Conservation (phyloP, 2,797 vertebrate genomes). For the Leptoclinus maculatus region DNA sequence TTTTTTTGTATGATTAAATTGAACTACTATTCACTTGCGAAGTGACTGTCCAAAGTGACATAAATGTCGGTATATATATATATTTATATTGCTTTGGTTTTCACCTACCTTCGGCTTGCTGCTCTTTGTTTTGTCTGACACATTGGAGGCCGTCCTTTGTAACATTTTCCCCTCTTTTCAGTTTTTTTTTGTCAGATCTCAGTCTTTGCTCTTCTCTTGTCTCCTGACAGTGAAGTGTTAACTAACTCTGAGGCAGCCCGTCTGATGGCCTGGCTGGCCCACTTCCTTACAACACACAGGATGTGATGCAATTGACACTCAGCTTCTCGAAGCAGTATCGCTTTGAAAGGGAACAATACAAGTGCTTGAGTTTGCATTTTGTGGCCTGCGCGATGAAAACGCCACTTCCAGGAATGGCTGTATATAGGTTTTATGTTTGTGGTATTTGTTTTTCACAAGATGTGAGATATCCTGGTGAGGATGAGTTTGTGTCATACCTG, state of each 20-base stretch:
- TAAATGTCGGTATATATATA: background rate
- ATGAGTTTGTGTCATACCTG: background rate
- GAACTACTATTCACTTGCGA: background rate
- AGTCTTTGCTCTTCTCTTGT: slow-evolving; percentile 16
- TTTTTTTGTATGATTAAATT: background rate
- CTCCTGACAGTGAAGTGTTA: slow-evolving; percentile 52
- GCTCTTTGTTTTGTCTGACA: slow-evolving; percentile 92
- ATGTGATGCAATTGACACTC: slow-evolving; percentile 80
- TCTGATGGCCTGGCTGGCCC: slow-evolving; percentile 50
- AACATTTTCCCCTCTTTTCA: slow-evolving; percentile 86
- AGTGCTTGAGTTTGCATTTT: slow-evolving; percentile 78
- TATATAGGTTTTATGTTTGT: slow-evolving; percentile 24
- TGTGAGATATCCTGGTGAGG: background rate
- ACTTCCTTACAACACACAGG: slow-evolving; percentile 85
- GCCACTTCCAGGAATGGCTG: slow-evolving; percentile 73
- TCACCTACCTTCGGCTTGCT: slow-evolving; percentile 92
- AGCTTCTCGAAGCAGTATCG: slow-evolving; percentile 63
- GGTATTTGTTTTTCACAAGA: slow-evolving; percentile 9
- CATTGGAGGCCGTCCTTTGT: slow-evolving; percentile 93
- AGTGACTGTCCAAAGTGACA: background rate
- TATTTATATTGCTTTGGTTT: background rate
- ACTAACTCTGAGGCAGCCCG: slow-evolving; percentile 35
- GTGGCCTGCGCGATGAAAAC: slow-evolving; percentile 48
- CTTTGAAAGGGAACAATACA: slow-evolving; percentile 76
- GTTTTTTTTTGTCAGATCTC: slow-evolving; percentile 36